Conservation (phyloP, 1,140 invertebrate species). For the Yoshiicerus persimilis region DNA sequence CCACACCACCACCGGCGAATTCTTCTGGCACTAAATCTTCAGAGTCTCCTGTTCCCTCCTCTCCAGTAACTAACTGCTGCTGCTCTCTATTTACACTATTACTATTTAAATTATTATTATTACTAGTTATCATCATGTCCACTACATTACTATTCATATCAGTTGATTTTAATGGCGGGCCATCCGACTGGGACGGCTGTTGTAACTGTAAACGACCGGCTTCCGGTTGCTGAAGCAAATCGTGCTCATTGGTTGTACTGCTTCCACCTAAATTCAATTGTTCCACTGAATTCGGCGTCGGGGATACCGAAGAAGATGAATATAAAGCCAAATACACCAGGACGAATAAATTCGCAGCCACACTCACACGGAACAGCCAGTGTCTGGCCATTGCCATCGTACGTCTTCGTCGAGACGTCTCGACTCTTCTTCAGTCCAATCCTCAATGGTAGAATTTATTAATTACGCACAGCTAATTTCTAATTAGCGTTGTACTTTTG, state of each 20-base stretch:
- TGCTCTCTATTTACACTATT: neutral
- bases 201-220: slow-evolving; percentile 52
- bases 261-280: neutral
- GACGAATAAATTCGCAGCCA: slow-evolving; percentile 43
- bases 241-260: slow-evolving; percentile 21
- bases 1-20: neutral
- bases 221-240: slow-evolving; percentile 53
- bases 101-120: slow-evolving; percentile 16
- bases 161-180: slow-evolving; percentile 10
- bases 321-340: slow-evolving; percentile 46
- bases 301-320: slow-evolving; percentile 31
- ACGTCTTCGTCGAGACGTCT: neutral
- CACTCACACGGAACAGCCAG: slow-evolving; percentile 47
- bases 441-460: neutral
- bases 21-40: slow-evolving; percentile 25
- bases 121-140: slow-evolving; percentile 30
- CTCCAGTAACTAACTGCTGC: neutral
- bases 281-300: slow-evolving; percentile 23
- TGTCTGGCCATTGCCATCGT: slow-evolving; percentile 33
- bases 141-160: neutral
- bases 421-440: neutral
- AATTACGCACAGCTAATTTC: neutral
- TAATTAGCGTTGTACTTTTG: neutral
- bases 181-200: neutral
- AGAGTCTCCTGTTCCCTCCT: slow-evolving; percentile 18